Evolutionary conservation across 2,888 invertebrate species (phyloP).

Genomic region (Timema cristinae): DNA sequence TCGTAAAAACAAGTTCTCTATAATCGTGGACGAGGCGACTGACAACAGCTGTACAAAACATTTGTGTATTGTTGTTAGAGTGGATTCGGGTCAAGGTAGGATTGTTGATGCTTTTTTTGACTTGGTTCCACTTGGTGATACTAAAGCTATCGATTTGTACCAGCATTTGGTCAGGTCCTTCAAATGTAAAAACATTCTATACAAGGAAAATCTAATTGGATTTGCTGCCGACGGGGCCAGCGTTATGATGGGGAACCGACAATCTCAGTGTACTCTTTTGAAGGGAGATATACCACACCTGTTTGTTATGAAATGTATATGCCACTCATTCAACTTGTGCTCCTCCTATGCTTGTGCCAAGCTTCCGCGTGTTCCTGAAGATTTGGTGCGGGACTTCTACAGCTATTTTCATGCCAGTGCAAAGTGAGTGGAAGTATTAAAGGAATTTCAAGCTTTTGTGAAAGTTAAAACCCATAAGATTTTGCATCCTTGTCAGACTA

Average conservation of each 20-base stretch:
- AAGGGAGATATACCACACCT: constrained; percentile 38
- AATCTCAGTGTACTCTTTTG: constrained; percentile 38
- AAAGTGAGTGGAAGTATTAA: constrained; percentile 36
- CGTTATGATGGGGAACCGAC: constrained; percentile 39
- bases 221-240: constrained; percentile 43
- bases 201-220: constrained; percentile 39
- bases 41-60: constrained; percentile 36
- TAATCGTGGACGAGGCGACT: constrained; percentile 36
- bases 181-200: constrained; percentile 34
- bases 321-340: constrained; percentile 33
- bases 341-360: constrained; percentile 37
- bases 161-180: constrained; percentile 32
- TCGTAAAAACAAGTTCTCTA: constrained; percentile 31
- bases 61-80: constrained; percentile 34
- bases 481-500: constrained; percentile 35
- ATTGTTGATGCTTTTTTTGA: constrained; percentile 31
- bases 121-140: constrained; percentile 33
- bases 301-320: constrained; percentile 39
- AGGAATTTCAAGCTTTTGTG: constrained; percentile 36
- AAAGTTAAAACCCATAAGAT: constrained; percentile 37
- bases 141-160: constrained; percentile 26
- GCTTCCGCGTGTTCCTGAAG: constrained; percentile 38
- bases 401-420: constrained; percentile 38
- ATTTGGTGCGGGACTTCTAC: constrained; percentile 36
- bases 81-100: neutral